Evolutionary conservation across 53 echinoderm and acorn worm species (phyloP).

Genomic region (Apostichopus leukothele): DNA sequence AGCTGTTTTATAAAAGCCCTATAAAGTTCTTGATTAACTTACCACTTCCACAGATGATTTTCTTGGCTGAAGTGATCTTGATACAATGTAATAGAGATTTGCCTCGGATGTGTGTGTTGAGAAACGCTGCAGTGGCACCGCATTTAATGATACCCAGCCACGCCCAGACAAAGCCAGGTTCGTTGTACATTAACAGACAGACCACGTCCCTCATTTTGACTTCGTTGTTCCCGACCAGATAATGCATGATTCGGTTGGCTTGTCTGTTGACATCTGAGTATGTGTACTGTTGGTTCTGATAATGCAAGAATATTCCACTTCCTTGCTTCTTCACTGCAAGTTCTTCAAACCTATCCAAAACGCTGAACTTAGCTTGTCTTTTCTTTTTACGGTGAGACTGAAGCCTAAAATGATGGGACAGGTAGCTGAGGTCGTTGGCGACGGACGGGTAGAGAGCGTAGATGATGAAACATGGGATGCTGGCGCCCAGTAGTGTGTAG

Average conservation of each 20-base stretch:
- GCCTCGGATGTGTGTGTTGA: constrained; percentile 73
- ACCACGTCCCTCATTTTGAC: constrained; percentile 61
- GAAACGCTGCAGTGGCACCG: constrained; percentile 62
- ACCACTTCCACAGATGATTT: constrained; percentile 75
- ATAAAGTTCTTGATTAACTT: constrained; percentile 9
- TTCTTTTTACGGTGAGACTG: neutral
- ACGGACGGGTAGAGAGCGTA: constrained; percentile 10
- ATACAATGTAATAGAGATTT: constrained; percentile 79
- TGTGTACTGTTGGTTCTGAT: constrained; percentile 61
- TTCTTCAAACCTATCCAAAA: constrained; percentile 61
- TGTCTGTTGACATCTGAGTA: constrained; percentile 73
- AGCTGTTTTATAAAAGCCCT: neutral
- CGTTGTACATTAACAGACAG: constrained; percentile 79
- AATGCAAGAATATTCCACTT: constrained; percentile 60
- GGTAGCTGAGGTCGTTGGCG: neutral
- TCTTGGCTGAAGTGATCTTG: constrained; percentile 60
- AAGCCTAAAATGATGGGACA: neutral
- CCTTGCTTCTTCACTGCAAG: constrained; percentile 37
- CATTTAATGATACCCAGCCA: constrained; percentile 76
- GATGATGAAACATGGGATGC: neutral
- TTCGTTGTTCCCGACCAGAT: constrained; percentile 31
- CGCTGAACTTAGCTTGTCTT: neutral
- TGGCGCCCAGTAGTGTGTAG: neutral
- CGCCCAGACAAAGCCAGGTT: constrained; percentile 68
- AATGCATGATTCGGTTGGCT: constrained; percentile 57